Base-by-base conservation (phyloP, 2,888 invertebrate species). In the Ischnura elegans region DNA sequence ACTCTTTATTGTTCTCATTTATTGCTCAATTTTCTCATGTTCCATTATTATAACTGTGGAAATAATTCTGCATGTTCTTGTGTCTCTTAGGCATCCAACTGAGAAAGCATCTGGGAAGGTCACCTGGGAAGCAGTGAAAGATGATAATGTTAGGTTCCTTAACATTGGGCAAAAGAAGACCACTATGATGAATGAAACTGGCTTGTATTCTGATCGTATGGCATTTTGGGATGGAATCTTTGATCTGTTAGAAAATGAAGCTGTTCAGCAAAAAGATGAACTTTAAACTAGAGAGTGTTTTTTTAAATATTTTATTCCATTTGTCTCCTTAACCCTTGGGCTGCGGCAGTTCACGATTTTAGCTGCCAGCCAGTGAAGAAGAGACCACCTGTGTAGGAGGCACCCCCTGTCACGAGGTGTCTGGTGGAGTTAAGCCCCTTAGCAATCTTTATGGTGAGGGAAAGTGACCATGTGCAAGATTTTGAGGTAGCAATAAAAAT, bases 161-260 rank as follows among this genome's bases (percentile, higher is more conserved):
- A 66, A 90, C n/a, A n/a, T 90, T 61, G 90, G 66, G 13, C 42
- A 43, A 43, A 61, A 90, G 5, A 66, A 10, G 10, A 36, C 25
- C 61, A 43, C 21, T n/a, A 90, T 61, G 36, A 43, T 90, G 25
- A 61, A 90, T 61, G 90, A 45, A 43, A 45, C n/a, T n/a, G 90
- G 43, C 61, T 36, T 90, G 55, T 61, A 61, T 66, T 10, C 21
- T 43, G 66, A 90, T 3, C 25, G 90, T 2, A 2, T 61, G 43
- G 5, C 13, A 16, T 21, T 45, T 61, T 90, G 90, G 90, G n/a
- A 90, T 43, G 90, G 55, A 25, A 61, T 90, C 19, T 61, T 66
- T 90, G 42, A 61, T 42, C 16, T 76, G 16, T 76, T 76, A 29
- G n/a, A 43, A 90, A 61, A 90, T 43, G 45, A 61, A 29, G 8